Conservation (phyloP, 2,113 vertebrate species). For the Puffinus mauretanicus region DNA sequence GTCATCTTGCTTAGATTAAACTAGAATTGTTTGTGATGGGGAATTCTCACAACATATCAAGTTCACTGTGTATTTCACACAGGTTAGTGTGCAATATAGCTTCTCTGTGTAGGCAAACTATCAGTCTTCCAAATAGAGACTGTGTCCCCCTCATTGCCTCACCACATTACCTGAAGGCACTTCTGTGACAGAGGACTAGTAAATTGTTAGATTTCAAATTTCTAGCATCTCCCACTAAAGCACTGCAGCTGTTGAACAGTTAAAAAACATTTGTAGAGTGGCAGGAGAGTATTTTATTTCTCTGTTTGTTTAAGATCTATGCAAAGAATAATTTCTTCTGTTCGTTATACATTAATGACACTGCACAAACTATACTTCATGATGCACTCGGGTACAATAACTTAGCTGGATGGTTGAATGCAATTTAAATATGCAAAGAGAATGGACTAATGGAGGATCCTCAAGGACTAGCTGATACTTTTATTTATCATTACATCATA, state of each 20-base stretch:
- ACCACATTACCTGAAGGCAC: neutral
- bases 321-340: neutral
- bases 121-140: neutral
- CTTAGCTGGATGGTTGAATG: neutral
- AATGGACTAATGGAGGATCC: neutral
- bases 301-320: neutral
- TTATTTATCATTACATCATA: neutral
- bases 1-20: neutral
- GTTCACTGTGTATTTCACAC: neutral
- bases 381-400: neutral
- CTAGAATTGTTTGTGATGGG: neutral
- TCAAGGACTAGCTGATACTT: neutral
- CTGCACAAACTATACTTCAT: neutral
- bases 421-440: constrained; percentile 13
- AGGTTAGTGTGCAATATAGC: neutral
- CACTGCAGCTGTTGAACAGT: neutral
- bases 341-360: neutral
- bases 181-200: neutral
- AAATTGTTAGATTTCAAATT: neutral
- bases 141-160: neutral
- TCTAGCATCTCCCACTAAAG: neutral
- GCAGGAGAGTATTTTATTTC: neutral
- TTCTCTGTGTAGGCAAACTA: neutral
- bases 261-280: neutral
- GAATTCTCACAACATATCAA: neutral